Evolutionary conservation across 2,113 vertebrate species (phyloP).

Genomic region (Antigone vipio): DNA sequence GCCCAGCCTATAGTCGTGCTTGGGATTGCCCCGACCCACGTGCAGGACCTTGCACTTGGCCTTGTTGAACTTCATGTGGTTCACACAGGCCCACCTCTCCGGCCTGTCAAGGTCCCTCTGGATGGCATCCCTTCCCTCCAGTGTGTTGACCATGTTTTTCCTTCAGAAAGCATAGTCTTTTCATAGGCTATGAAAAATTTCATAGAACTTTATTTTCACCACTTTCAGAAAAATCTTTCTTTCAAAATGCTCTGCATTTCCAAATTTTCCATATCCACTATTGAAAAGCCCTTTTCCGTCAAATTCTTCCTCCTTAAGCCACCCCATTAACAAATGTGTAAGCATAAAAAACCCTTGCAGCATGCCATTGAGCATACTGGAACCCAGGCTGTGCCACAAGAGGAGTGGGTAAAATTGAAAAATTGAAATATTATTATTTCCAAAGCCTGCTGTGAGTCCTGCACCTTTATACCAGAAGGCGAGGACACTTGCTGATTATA

Average conservation of each 20-base stretch:
- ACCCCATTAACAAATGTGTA: not conserved
- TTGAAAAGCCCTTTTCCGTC: not conserved
- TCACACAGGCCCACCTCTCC: no score
- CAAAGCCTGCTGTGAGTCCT: not conserved
- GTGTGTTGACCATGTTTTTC: not conserved
- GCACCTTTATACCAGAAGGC: not conserved
- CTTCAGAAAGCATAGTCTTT: not conserved
- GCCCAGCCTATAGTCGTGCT: no score
- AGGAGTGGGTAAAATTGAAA: not conserved
- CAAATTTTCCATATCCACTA: not conserved
- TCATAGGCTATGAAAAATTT: not conserved
- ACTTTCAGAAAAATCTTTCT: not conserved
- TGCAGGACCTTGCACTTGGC: no score
- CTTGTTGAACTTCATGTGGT: no score
- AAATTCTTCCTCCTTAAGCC: not conserved
- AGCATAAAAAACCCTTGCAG: not conserved
- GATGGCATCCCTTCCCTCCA: no score
- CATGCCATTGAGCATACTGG: not conserved
- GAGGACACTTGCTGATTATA: not conserved
- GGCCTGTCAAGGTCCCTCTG: no score
- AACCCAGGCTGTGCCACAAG: not conserved
- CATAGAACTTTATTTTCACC: not conserved
- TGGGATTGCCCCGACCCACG: no score
- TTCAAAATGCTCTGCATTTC: not conserved
- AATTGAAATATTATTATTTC: not conserved